Conservation (phyloP, 64 coral and sea anemone genomes). For the Dendrophyllia cribrosa region DNA sequence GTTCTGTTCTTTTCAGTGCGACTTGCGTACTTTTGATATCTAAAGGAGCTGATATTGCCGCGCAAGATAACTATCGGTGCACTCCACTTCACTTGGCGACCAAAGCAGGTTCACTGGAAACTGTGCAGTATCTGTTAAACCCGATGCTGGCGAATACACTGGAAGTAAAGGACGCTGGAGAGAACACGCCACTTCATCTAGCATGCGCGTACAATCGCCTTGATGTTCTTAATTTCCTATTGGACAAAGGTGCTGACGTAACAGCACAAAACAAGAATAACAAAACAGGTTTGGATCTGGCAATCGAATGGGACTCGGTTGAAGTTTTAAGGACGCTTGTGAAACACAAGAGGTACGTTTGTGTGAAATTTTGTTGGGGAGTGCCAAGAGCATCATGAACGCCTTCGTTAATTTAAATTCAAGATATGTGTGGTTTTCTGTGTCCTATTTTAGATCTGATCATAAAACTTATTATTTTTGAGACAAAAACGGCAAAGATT, state of each 20-base stretch:
- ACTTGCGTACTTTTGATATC: not conserved
- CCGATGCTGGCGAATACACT: not conserved
- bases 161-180: not conserved
- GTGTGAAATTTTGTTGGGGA: not conserved
- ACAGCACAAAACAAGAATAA: not conserved
- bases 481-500: too few species aligned
- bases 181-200: not conserved
- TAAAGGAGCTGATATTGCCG: not conserved
- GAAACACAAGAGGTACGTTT: constrained; percentile 67
- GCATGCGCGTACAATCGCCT: constrained; percentile 17
- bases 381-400: too few species aligned
- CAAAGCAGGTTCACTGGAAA: constrained; percentile 21
- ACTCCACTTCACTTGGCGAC: constrained; percentile 58
- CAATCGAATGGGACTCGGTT: constrained; percentile 78
- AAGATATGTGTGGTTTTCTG: too few species aligned
- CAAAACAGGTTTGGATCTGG: constrained; percentile 75
- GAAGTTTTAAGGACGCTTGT: constrained; percentile 76
- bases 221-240: constrained; percentile 29
- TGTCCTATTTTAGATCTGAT: too few species aligned
- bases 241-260: constrained; percentile 56
- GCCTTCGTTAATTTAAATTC: too few species aligned
- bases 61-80: not conserved
- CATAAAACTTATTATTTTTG: too few species aligned
- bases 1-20: not conserved
- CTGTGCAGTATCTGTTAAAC: constrained; percentile 16